Evolutionary conservation across 1,140 invertebrate genomes (phyloP), one percentile per base, ranked within the genome.

Genomic region (Ceratosolen solmsi): DNA sequence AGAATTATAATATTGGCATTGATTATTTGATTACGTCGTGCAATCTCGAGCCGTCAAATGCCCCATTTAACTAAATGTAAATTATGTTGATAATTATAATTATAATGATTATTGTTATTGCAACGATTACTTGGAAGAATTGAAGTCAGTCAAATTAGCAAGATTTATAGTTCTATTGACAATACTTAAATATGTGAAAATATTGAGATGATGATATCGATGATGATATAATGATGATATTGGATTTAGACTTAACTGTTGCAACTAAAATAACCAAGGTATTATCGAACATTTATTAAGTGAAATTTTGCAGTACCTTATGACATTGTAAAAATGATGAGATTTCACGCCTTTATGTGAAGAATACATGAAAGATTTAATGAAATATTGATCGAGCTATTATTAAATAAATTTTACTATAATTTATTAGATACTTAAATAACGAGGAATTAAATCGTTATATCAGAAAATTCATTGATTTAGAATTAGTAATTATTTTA

Each of bases 51-150:
- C 33, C 8, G 2, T 38, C 63, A 13, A n/a, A 63, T n/a, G 63
- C 2, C 13, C 17, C 20, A 25, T 38, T 3, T 36, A 68, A 38
- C 38, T 36, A 49, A 22, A 60, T 33, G 27, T 71, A n/a, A 71
- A 71, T 71, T 71, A 79, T 33, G 41, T 71, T 15, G 17, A 60
- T 79, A 22, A 13, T 11, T 5, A 36, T 60, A 79, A 79, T 79
- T 60, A 60, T 36, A 54, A 60, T 60, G 54, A 60, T n/a, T 25
- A 72, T 79, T 79, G 27, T 71, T 79, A 71, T 71, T 71, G 71
- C 51, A n/a, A 65, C 22, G 7, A 38, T 60, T 60, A 33, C 8
- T 22, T 17, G 7, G 0, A 1, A 54, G 30, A 9, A 41, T 72
- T 60, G 51, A 41, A 71, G 27, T 70, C 49, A 58, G 22, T 72